Conservation (phyloP, 2,797 vertebrate species). For the Coracias cyanogaster region DNA sequence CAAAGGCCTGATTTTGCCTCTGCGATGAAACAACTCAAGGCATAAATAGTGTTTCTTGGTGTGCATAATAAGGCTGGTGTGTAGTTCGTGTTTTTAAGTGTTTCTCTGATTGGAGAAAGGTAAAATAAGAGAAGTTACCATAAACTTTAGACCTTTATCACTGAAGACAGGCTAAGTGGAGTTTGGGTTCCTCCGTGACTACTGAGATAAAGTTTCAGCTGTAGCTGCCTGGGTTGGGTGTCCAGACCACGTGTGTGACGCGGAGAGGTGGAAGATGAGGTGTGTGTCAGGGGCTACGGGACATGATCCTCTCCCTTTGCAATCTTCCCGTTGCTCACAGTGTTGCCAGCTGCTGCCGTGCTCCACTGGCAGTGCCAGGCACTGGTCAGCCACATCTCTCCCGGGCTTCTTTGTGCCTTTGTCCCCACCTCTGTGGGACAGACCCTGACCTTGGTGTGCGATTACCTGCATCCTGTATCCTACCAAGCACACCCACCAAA, state of each 20-base stretch:
- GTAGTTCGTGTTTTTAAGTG: background rate
- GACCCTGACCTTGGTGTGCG: background rate
- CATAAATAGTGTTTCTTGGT: background rate
- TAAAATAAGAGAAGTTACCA: background rate
- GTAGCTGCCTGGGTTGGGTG: background rate
- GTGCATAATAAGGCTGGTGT: background rate
- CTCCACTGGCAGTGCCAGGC: background rate
- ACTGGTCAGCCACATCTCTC: background rate
- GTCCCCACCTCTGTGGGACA: background rate
- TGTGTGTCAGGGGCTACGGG: fast-evolving
- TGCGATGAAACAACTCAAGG: background rate
- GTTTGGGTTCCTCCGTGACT: background rate
- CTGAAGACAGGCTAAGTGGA: background rate
- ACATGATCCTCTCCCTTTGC: background rate
- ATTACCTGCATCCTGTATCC: fast-evolving
- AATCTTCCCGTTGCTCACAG: fast-evolving
- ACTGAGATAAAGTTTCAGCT: background rate
- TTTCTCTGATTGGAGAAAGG: background rate
- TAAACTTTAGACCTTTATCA: background rate
- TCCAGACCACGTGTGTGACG: fast-evolving
- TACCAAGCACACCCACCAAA: background rate
- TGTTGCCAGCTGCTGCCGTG: background rate
- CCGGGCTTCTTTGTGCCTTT: background rate
- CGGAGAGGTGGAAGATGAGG: background rate
- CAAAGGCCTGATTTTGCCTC: background rate